Evolutionary conservation across 2,888 invertebrate genomes (phyloP), one percentile per base, ranked within the genome.

Genomic region (Acanthosoma haemorrhoidale): DNA sequence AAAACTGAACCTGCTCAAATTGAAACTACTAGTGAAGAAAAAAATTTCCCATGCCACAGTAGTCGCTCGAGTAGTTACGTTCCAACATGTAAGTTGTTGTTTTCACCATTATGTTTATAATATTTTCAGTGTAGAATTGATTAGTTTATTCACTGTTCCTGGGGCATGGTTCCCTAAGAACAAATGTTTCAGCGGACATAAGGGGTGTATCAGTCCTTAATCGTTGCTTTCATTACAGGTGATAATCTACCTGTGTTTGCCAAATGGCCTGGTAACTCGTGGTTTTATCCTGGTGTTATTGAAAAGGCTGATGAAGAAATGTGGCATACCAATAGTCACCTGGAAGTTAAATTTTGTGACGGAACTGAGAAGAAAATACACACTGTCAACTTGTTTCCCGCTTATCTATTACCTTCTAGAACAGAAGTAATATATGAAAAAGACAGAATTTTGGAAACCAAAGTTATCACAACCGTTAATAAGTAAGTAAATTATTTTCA

Each of bases 211-310:
- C n/a, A n/a, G n/a, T n/a, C n/a, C n/a, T n/a, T n/a, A n/a, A n/a
- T n/a, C 13, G 8, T 43, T 43, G 8, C 8, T 11, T 9, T 38
- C n/a, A 21, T 63, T 38, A 9, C n/a, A 63, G 63, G 39, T 6
- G 38, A 15, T n/a, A 67, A 67, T 18, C 18, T 67, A n/a, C 57
- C 57, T 3, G 67, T 67, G 18, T 67, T 67, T 67, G 67, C 67
- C 2, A 67, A 51, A 21, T 67, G 67, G 67, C 67, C 67, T 16
- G 39, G 67, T 21, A 67, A 57, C 51, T 67, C 67, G 4, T 67
- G 31, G 36, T 67, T 36, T 31, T 67, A 67, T 57, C 67, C 67
- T 57, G 67, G 67, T 13, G 57, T 67, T 2, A 15, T 67, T 29
- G 67, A 67, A 57, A 31, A 67, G 21, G 67, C 67, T 18, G 39